Evolutionary conservation across 2,113 vertebrate genomes (phyloP).

Genomic region (Picathartes gymnocephalus): DNA sequence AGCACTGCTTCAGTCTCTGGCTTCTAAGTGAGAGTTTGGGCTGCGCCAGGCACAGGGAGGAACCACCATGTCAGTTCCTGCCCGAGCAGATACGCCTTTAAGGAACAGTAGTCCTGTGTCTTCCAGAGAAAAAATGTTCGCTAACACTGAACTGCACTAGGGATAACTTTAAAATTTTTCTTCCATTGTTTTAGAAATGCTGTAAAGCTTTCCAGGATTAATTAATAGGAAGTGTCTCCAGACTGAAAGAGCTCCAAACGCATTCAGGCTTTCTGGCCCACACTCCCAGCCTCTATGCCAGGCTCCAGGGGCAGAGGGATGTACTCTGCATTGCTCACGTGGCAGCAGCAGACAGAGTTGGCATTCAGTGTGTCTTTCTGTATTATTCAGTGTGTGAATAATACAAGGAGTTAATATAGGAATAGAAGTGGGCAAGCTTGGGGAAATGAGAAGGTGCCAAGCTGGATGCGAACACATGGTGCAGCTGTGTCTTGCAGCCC

Average conservation of each 20-base stretch:
- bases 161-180: not conserved
- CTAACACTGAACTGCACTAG: not conserved
- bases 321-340: not conserved
- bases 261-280: not conserved
- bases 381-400: too few species aligned
- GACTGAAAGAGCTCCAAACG: not conserved
- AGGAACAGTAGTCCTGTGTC: not conserved
- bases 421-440: not conserved
- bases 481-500: not conserved
- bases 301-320: not conserved
- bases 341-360: not conserved
- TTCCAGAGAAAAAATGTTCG: rapidly evolving
- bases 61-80: not conserved
- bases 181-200: not conserved
- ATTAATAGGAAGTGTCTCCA: not conserved
- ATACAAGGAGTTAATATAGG: not conserved
- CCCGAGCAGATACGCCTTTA: not conserved
- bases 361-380: not conserved
- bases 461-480: rapidly evolving
- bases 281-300: not conserved
- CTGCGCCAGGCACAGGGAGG: not conserved
- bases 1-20: not conserved
- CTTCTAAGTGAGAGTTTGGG: not conserved
- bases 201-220: not conserved
- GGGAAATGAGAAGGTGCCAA: not conserved